Evolutionary conservation across 2,113 vertebrate genomes (phyloP), one percentile per base, ranked within the genome.

Genomic region (Mola mola): DNA sequence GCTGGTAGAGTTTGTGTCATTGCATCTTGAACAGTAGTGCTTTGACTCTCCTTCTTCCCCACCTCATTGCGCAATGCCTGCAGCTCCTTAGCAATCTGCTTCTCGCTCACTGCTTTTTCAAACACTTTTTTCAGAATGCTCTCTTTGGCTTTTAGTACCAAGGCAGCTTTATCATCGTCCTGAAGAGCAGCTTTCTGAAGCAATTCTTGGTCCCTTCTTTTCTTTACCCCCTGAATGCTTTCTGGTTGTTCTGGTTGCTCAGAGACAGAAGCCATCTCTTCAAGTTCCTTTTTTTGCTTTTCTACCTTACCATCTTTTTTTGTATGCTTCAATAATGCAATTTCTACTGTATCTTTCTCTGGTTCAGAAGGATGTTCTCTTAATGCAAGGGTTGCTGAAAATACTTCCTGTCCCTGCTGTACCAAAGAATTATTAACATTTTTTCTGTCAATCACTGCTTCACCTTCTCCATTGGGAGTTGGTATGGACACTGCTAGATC

Each of bases 61-160:
- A 55, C 59, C 21, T 81, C 88, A 6, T 82, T 89, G 19, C 83
- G 82, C 24, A 92, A 56, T 0, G 77, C 83, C 58, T 88, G 71
- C 52, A 91, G 81, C 70, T 92, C 87, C 34, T 89, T 84, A 1
- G 88, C 89, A 17, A 88, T 87, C 66, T 91, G 83, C 48, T 86
- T 91, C 20, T 90, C 87, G 22, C 82, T 90, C 46, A 91, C 83
- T 16, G 83, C 87, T 40, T 71, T 84, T 59, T 91, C 86, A 79
- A 91, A 91, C 31, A 91, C 91, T 60, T 93, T 92, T 63, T 84
- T 89, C 5, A 90, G 72, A 34, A 92, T 88, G 13, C 89, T 90
- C 53, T 93, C 87, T 58, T 90, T 91, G 17, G 91, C 92, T 74
- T 93, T 93, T 66, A 87, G 59, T 8, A 91, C 43, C 73, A 92